Percentiles rank a stretch among this genome's conserved stretches.
phyloP scores from a whole-genome alignment of 2,113 vertebrate species.

The Periophthalmus modestus region DNA sequence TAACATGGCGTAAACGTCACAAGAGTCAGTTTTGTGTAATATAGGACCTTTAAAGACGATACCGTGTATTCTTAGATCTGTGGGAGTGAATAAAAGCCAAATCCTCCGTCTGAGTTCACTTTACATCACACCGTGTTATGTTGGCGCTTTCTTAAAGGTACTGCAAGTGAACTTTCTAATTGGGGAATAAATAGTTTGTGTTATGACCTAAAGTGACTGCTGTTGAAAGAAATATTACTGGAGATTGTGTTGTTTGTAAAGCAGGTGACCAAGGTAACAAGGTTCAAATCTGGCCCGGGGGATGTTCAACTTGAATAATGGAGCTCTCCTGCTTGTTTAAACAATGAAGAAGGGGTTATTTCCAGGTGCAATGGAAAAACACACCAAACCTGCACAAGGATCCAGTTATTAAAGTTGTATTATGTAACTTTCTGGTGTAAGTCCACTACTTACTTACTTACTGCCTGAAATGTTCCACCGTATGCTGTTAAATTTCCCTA shows the following conservation, averaged over 20 bases:
- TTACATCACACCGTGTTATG: background rate
- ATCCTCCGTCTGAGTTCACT: background rate
- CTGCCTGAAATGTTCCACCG: no score
- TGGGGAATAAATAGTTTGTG: background rate
- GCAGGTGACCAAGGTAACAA: background rate
- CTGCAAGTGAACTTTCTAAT: conserved; percentile 2
- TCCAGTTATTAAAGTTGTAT: no score
- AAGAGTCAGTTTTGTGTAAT: no score
- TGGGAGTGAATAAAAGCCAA: background rate
- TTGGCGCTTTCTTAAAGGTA: background rate
- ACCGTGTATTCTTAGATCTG: background rate
- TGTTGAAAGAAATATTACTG: background rate
- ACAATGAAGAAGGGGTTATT: background rate
- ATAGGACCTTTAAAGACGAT: no score
- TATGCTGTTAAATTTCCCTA: no score
- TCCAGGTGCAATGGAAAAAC: no score
- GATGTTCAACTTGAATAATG: background rate
- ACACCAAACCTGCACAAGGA: no score
- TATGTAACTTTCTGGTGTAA: no score
- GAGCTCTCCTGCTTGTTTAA: background rate
- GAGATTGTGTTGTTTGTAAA: background rate
- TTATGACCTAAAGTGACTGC: background rate
- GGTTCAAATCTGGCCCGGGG: background rate
- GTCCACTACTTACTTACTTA: no score
- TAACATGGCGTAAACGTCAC: no score